These are phyloP conservation scores for Cotesia typhae DNA, from an alignment of 1,140 invertebrate genomes.

Conservation along the genomic window DNA sequence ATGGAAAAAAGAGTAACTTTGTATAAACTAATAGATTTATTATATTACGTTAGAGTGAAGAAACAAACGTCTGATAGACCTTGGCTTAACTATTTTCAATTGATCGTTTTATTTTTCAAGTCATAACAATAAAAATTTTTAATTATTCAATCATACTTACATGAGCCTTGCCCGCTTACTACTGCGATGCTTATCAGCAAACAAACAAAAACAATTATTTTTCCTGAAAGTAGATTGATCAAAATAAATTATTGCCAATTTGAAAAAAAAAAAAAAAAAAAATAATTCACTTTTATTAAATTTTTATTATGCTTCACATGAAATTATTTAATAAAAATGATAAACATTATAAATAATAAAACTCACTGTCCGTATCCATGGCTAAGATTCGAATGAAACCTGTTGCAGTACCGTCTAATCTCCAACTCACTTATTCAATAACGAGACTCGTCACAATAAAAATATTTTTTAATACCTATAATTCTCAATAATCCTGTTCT, in stretches of 20 bases:
- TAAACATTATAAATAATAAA: constrained; percentile 11
- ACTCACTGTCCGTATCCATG: constrained; percentile 29
- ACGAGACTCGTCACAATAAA: background rate
- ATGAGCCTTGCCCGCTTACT: constrained; percentile 28
- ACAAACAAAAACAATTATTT: constrained; percentile 13
- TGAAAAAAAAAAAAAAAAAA: background rate
- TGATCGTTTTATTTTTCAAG: constrained; percentile 11
- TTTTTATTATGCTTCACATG: background rate
- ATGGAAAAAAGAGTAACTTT: too few species aligned
- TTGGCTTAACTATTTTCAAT: background rate
- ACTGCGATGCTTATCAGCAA: constrained; percentile 13
- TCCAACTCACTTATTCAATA: background rate
- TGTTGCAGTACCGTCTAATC: background rate
- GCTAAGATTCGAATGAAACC: background rate
- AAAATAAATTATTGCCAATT: background rate
- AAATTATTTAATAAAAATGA: background rate
- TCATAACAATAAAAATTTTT: constrained; percentile 4
- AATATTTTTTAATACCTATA: too few species aligned
- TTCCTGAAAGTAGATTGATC: constrained; percentile 15
- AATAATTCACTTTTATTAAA: background rate
- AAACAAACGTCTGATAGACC: background rate
- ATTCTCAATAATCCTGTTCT: too few species aligned
- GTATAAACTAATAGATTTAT: too few species aligned
- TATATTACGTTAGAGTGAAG: background rate
- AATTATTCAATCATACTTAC: constrained; percentile 26